These are phyloP conservation scores for Cossypha niveicapilla DNA, from an alignment of 2,797 vertebrate species.

Conservation along the genomic window DNA sequence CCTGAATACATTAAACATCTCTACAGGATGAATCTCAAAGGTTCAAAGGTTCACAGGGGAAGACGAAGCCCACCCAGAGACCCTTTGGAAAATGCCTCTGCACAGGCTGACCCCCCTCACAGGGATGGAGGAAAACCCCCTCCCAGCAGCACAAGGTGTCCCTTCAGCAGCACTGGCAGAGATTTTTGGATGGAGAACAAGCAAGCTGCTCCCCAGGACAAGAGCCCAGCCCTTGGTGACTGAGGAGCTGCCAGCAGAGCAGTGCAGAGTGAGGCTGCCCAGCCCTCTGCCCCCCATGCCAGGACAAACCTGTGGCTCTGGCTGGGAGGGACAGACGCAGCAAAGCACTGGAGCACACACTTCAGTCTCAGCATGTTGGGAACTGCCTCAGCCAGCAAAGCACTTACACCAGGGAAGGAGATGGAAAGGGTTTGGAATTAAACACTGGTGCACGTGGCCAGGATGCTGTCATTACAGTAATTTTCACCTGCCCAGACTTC, in stretches of 20 bases:
- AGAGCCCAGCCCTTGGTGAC: not conserved
- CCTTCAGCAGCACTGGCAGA: not conserved
- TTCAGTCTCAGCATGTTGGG: not conserved
- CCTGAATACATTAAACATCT: not conserved
- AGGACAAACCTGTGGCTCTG: not conserved
- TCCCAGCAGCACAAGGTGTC: not conserved
- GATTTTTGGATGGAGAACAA: not conserved
- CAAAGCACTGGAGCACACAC: not conserved
- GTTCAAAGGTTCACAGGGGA: not conserved
- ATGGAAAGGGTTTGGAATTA: not conserved
- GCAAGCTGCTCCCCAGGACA: not conserved
- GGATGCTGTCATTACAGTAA: not conserved
- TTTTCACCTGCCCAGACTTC: not conserved
- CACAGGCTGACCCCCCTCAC: fast-evolving
- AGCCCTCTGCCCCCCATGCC: fast-evolving
- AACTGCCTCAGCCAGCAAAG: not conserved
- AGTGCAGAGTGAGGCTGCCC: fast-evolving
- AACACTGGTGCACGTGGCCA: not conserved
- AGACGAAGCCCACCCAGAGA: not conserved
- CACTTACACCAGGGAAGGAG: not conserved
- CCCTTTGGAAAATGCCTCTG: not conserved
- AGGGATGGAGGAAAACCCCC: not conserved
- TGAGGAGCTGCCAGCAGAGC: not conserved
- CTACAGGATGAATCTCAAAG: not conserved
- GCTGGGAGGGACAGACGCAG: not conserved